A percentile compares a stretch with the other conserved stretches of the same genome.
These are phyloP conservation scores for Drosophila ficusphila DNA, from an alignment of 1,140 invertebrate genomes.

Conservation along the genomic window DNA sequence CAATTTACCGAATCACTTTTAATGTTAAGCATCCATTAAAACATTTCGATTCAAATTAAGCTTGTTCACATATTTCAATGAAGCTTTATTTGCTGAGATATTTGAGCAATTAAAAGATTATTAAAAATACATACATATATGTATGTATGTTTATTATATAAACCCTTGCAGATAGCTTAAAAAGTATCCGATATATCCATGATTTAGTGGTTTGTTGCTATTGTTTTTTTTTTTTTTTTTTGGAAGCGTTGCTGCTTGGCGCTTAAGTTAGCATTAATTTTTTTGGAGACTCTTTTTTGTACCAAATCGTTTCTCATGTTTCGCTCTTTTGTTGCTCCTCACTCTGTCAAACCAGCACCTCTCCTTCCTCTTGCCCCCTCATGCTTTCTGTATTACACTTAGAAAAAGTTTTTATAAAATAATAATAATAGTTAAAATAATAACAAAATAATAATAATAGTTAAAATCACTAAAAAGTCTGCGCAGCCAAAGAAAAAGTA, in stretches of 20 bases:
- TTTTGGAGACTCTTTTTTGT: slow-evolving; percentile 15
- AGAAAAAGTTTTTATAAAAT: background rate
- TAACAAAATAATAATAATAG: background rate
- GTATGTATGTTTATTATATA: too few species aligned
- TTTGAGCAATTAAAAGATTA: too few species aligned
- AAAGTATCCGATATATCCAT: too few species aligned
- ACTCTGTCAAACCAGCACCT: slow-evolving; percentile 52
- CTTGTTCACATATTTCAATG: too few species aligned
- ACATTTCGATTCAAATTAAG: too few species aligned
- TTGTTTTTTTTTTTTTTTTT: background rate
- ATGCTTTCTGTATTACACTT: background rate
- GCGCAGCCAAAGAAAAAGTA: too few species aligned
- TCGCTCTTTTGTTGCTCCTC: slow-evolving; percentile 41
- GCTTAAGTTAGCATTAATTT: slow-evolving; percentile 3
- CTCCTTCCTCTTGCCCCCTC: background rate
- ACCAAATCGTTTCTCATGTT: slow-evolving; percentile 22
- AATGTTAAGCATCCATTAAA: too few species aligned
- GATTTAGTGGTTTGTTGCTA: background rate
- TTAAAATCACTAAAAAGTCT: background rate
- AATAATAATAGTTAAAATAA: background rate
- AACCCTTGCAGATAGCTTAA: too few species aligned
- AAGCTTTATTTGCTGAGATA: too few species aligned
- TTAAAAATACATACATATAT: too few species aligned
- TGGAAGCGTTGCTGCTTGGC: background rate
- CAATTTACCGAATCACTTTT: too few species aligned